A percentile compares a stretch with the other conserved stretches of the same genome.
These are phyloP conservation scores for Manduca sexta DNA, from an alignment of 1,140 invertebrate species.

Conservation along the genomic window DNA sequence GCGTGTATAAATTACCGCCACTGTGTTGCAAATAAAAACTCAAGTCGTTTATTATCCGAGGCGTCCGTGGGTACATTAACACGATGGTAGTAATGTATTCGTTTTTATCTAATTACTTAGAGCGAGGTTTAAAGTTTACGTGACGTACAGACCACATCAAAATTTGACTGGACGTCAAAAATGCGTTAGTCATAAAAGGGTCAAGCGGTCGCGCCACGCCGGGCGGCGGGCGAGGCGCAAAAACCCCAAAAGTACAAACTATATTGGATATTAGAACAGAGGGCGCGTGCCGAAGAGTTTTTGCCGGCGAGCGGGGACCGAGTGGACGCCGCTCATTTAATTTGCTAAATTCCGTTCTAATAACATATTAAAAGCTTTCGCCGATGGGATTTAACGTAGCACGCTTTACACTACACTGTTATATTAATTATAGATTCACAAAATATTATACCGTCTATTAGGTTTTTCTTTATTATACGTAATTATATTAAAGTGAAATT, in stretches of 20 bases:
- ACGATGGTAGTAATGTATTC: too few species aligned
- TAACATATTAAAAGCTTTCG: constrained; percentile 8
- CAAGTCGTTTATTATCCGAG: too few species aligned
- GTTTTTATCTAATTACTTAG: not conserved
- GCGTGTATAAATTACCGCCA: not conserved
- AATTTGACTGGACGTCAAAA: constrained; percentile 40
- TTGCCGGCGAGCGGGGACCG: constrained; percentile 41
- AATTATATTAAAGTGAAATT: too few species aligned
- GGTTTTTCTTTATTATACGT: too few species aligned
- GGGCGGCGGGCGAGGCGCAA: constrained; percentile 30
- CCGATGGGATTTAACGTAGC: too few species aligned
- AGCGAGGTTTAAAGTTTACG: constrained; percentile 25
- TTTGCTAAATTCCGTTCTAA: constrained; percentile 20
- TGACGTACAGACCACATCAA: constrained; percentile 24
- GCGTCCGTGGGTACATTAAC: too few species aligned
- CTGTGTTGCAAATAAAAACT: too few species aligned
- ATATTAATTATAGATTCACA: too few species aligned
- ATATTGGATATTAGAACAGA: constrained; percentile 67
- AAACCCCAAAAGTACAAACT: constrained; percentile 55
- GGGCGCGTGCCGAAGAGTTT: constrained; percentile 53
- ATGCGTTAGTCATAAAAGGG: constrained; percentile 55
- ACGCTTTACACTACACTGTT: too few species aligned
- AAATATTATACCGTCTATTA: too few species aligned
- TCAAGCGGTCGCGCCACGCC: constrained; percentile 57
- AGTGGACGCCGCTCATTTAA: constrained; percentile 25